Conservation (phyloP, 2,113 vertebrate species). For the Bos taurus region ARS-UCD2.0 NC_037337.1:16027001-16027500, state of each 20-base stretch:
- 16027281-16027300: background rate
- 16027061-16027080: background rate
- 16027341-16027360: background rate
- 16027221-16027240: background rate
- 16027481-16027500: background rate
- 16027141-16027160: background rate
- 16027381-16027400: background rate
- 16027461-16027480: background rate
- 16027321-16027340: background rate
- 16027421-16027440: background rate
- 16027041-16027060: rapidly evolving
- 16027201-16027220: background rate
- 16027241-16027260: background rate
- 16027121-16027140: background rate
- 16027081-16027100: background rate
- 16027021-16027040: background rate
- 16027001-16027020: background rate
- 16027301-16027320: background rate
- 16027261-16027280: background rate
- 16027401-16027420: background rate
- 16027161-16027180: background rate
- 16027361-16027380: background rate
- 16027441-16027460: background rate
- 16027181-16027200: background rate
- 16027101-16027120: background rate